A percentile compares a stretch with the other conserved stretches of the same genome.
Conservation (phyloP, 2,797 vertebrate species). For the Enteromius trimaculatus region DNA sequence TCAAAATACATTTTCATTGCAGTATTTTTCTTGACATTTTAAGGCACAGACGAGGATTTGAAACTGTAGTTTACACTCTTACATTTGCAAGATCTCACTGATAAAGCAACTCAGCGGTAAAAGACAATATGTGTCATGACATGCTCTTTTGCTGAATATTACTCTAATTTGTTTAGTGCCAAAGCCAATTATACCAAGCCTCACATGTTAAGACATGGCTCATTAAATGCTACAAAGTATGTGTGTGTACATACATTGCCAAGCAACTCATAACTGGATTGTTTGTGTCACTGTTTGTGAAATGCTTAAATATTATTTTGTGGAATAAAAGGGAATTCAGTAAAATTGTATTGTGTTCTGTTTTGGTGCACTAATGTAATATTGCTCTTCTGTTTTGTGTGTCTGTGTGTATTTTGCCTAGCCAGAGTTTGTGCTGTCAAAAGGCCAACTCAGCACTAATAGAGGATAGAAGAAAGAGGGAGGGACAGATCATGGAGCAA, state of each 20-base stretch:
- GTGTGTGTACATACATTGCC: conserved; percentile 29
- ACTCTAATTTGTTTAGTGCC: conserved; percentile 33
- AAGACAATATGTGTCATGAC: conserved; percentile 14
- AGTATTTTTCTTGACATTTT: conserved; percentile 2
- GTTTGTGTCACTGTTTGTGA: conserved; percentile 42
- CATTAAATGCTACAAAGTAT: conserved; percentile 22
- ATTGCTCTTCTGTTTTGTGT: background rate
- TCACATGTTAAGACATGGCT: conserved; percentile 33
- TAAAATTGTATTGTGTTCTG: conserved; percentile 3
- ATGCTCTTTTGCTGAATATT: conserved; percentile 36
- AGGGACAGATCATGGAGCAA: conserved; percentile 56
- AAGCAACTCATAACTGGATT: conserved; percentile 43
- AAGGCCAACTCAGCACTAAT: conserved; percentile 63
- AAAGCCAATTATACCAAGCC: conserved; percentile 25
- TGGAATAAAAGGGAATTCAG: conserved; percentile 49
- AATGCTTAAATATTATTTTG: conserved; percentile 27
- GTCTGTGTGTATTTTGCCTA: conserved; percentile 42
- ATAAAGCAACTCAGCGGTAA: conserved; percentile 21
- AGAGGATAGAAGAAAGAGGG: conserved; percentile 56
- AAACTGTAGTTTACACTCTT: conserved; percentile 14
- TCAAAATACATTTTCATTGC: conserved; percentile 46
- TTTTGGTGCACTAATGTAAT: conserved; percentile 5
- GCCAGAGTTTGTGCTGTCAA: conserved; percentile 55
- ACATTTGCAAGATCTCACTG: conserved; percentile 34
- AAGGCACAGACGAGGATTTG: conserved; percentile 33